Conservation (phyloP, 1,140 invertebrate species). For the Pristionchus pacificus region DNA sequence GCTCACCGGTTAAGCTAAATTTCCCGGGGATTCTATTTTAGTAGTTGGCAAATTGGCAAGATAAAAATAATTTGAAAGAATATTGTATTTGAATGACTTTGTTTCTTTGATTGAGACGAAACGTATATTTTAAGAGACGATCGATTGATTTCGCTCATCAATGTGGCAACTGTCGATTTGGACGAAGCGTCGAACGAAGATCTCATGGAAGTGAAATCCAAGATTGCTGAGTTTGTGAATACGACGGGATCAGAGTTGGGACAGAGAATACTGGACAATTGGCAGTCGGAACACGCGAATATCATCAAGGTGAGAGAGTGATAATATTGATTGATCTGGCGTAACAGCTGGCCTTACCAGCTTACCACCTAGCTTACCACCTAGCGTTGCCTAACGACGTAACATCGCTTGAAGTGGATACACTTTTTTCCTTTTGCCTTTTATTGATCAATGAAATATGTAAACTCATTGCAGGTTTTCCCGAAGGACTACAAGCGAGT, state of each 20-base stretch:
- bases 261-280: constrained; percentile 72
- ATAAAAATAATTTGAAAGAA: no score
- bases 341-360: constrained; percentile 18
- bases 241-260: constrained; percentile 86
- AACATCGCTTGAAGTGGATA: no score
- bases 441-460: constrained; percentile 62
- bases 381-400: no score
- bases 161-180: constrained; percentile 53
- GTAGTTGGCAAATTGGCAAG: no score
- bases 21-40: not conserved
- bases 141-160: constrained; percentile 40
- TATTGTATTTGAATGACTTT: no score
- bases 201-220: constrained; percentile 71
- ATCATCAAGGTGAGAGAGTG: constrained; percentile 75
- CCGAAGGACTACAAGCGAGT: constrained; percentile 92
- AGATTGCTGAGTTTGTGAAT: constrained; percentile 80
- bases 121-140: constrained; percentile 34
- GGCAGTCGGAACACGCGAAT: constrained; percentile 72
- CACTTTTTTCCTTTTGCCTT: no score
- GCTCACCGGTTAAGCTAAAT: not conserved
- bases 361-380: no score
- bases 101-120: no score
- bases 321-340: not conserved
- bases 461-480: constrained; percentile 64
- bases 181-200: constrained; percentile 67